These are phyloP conservation scores for Yasuhikotakia modesta DNA, from an alignment of 2,797 vertebrate genomes.

Conservation along the genomic window DNA sequence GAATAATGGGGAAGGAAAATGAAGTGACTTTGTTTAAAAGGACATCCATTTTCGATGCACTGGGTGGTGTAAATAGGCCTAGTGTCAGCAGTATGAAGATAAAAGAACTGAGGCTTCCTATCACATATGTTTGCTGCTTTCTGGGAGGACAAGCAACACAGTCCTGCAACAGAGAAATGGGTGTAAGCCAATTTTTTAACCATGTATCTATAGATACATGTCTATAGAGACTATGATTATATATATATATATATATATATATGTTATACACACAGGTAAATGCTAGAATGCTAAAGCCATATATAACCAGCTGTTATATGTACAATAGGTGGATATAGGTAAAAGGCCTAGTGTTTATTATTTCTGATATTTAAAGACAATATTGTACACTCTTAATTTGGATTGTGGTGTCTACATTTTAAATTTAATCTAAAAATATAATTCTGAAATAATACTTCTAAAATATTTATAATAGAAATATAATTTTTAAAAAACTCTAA, in stretches of 20 bases:
- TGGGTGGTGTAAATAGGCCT: constrained; percentile 56
- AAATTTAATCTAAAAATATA: not conserved
- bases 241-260: too few relatives aligned
- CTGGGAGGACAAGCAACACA: constrained; percentile 14
- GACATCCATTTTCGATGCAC: constrained; percentile 53
- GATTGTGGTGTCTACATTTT: not conserved
- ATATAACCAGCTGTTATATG: too few relatives aligned
- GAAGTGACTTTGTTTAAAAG: constrained; percentile 62
- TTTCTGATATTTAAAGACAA: not conserved
- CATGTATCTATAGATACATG: not conserved
- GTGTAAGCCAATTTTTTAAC: constrained; percentile 8
- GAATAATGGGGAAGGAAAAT: constrained; percentile 65
- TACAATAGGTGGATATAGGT: too few relatives aligned
- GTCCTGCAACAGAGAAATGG: constrained; percentile 34
- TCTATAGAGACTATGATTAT: too few relatives aligned
- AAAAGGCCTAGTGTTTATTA: not conserved
- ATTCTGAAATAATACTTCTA: not conserved
- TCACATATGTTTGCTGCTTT: constrained; percentile 48
- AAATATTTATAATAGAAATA: too few relatives aligned
- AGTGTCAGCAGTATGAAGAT: constrained; percentile 57
- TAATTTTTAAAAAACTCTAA: too few relatives aligned
- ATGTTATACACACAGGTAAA: too few relatives aligned
- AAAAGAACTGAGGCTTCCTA: constrained; percentile 51
- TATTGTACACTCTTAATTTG: too few relatives aligned
- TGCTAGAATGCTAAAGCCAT: too few relatives aligned